Evolutionary conservation across 37 sponge, comb jelly and placozoan species (phyloP).

Genomic region (Eunapius fragilis): DNA sequence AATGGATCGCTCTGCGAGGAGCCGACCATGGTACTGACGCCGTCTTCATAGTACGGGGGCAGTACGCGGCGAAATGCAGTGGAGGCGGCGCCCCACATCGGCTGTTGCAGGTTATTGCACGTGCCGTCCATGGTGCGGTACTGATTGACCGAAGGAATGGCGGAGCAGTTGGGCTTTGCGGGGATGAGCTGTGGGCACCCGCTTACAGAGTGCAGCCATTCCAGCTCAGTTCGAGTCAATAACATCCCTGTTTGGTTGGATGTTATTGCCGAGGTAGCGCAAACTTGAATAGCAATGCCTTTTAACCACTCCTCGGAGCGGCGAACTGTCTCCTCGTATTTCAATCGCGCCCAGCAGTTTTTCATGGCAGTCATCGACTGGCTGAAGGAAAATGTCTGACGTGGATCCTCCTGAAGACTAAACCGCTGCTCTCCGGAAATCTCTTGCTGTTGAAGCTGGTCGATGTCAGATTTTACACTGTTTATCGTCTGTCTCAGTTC

Average conservation of each 20-base stretch:
- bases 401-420: neutral
- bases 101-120: conserved; percentile 87
- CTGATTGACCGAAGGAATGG: neutral
- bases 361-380: neutral
- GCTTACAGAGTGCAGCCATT: neutral
- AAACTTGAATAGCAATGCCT: neutral
- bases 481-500: neutral
- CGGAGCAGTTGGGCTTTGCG: neutral
- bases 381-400: neutral
- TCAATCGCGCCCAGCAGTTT: conserved; percentile 2
- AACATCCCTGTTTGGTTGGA: neutral
- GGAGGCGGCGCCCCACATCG: conserved; percentile 67
- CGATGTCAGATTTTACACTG: neutral
- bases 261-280: neutral
- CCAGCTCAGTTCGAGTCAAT: neutral
- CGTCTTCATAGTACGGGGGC: conserved; percentile 82
- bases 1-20: conserved; percentile 62
- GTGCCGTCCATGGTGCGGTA: conserved; percentile 84
- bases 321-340: conserved; percentile 10
- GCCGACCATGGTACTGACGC: conserved; percentile 57
- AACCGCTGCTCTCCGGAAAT: neutral
- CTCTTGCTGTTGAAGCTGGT: neutral
- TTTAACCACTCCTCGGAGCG: conserved; percentile 2
- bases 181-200: conserved; percentile 8
- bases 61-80: conserved; percentile 74